Percentiles rank a stretch among this genome's conserved stretches.
phyloP scores from a whole-genome alignment of 2,113 vertebrate genomes.

The Oryzias woworae region DNA sequence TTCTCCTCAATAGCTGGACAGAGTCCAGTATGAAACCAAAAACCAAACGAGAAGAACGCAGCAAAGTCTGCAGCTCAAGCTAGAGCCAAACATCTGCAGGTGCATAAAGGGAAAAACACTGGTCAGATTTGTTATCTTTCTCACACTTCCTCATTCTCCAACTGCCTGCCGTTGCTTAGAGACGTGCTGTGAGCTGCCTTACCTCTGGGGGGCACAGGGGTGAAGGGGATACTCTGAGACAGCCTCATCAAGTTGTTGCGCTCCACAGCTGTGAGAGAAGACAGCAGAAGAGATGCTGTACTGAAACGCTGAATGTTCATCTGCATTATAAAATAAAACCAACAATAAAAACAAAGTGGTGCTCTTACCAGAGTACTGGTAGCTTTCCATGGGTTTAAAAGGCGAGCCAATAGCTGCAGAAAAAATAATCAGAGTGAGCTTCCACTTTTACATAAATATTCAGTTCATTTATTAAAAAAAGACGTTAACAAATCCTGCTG shows the following conservation, averaged over 20 bases:
- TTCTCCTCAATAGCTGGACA: too few relatives aligned
- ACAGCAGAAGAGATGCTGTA: slow-evolving; percentile 1
- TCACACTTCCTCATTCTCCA: slow-evolving; percentile 35
- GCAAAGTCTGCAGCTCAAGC: too few relatives aligned
- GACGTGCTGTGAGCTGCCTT: slow-evolving; percentile 28
- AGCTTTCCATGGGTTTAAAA: slow-evolving; percentile 96
- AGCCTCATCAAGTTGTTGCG: slow-evolving; percentile 99
- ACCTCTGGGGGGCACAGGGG: slow-evolving; percentile 97
- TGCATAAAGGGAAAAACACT: background rate
- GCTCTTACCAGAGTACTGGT: slow-evolving; percentile 94
- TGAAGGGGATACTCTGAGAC: slow-evolving; percentile 97
- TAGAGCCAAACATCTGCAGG: slow-evolving; percentile 1
- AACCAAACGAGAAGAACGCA: too few relatives aligned
- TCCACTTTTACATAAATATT: background rate
- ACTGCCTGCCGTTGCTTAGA: background rate
- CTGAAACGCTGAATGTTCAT: background rate
- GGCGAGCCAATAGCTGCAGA: slow-evolving; percentile 92
- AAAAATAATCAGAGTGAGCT: background rate
- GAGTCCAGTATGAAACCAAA: too few relatives aligned
- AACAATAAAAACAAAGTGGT: background rate
- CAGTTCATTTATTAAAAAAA: background rate
- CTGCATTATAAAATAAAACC: background rate
- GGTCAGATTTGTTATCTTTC: slow-evolving; percentile 5
- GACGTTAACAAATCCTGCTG: background rate
- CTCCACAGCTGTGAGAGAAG: slow-evolving; percentile 86